Evolutionary conservation across 2,797 vertebrate genomes (phyloP), one percentile per base, ranked within the genome.

Genomic region (Lagodon rhomboides): DNA sequence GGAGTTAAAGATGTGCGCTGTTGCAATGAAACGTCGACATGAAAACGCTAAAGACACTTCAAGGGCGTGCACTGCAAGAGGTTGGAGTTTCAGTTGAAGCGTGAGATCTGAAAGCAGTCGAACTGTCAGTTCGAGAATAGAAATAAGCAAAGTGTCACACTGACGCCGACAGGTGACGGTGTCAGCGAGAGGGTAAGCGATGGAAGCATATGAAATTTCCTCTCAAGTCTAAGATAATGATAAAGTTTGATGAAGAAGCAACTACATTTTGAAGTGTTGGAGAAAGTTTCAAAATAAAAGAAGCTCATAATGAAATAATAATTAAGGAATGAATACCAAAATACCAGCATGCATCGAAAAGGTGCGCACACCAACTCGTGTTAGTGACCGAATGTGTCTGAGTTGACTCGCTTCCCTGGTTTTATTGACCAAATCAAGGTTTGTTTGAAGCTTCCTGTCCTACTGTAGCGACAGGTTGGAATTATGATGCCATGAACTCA

Each of bases 401-500:
- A 68, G 30, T 22, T 55, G 46, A 66, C 5, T 7, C 0, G 6
- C 30, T 12, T 16, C 27, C 16, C 27, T 13, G 18, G 22, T 34
- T 75, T 62, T 56, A 58, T 12, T 82, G 71, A 82, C 67, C 79
- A 84, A 84, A 85, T 71, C 71, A 87, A 86, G 85, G 68, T 85
- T 80, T 86, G 85, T 90, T 88, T 87, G 72, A 75, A 63, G 74
- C 83, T 75, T 85, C 80, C 81, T 74, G 87, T 93, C 87, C 59
- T 25, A 67, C 80, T 74, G 84, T 51, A 80, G 80, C 56, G 41
- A 73, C 90, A 80, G 74, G 85, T 87, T 78, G 79, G 78, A 92
- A 71, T 86, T 71, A 83, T 79, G 83, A 89, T 68, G 87, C 84
- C 83, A 83, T 89, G 82, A 91, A 90, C 77, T 85, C 83, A 80